These are phyloP conservation scores for Myrmophylax atrothorax DNA, from an alignment of 2,113 vertebrate species.

Conservation along the genomic window DNA sequence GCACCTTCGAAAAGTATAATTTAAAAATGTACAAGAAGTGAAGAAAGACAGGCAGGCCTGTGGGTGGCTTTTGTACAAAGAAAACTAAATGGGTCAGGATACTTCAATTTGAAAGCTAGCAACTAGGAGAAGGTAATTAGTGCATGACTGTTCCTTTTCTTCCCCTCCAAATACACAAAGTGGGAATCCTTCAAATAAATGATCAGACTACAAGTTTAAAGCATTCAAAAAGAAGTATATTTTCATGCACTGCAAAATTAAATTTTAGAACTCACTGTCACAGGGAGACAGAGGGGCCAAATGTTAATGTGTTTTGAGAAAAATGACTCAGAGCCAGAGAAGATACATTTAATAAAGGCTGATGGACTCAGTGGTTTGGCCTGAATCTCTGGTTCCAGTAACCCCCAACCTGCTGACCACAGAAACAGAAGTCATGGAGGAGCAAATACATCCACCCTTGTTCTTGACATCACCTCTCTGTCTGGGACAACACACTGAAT, in stretches of 20 bases:
- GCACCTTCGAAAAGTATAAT: neutral
- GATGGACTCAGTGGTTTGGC: neutral
- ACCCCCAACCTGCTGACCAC: neutral
- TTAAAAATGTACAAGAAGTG: neutral
- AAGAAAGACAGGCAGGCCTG: neutral
- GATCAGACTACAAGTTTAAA: neutral
- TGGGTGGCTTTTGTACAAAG: neutral
- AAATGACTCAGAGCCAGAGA: neutral
- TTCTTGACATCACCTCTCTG: neutral
- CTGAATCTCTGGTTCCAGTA: neutral
- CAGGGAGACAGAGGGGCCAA: neutral
- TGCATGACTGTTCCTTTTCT: neutral
- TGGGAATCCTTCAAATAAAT: neutral
- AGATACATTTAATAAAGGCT: neutral
- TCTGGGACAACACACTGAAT: neutral
- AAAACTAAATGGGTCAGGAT: neutral
- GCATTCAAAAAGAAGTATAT: neutral
- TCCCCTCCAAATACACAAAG: neutral
- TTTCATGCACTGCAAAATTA: neutral
- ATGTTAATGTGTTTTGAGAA: neutral
- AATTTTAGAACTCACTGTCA: neutral
- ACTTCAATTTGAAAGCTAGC: neutral
- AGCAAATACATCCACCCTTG: neutral
- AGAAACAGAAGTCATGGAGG: neutral
- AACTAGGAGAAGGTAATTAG: neutral